A percentile compares a stretch with the other conserved stretches of the same genome.
These are phyloP conservation scores for Boloria euphrosyne DNA, from an alignment of 2,888 invertebrate genomes.

Conservation along the genomic window DNA sequence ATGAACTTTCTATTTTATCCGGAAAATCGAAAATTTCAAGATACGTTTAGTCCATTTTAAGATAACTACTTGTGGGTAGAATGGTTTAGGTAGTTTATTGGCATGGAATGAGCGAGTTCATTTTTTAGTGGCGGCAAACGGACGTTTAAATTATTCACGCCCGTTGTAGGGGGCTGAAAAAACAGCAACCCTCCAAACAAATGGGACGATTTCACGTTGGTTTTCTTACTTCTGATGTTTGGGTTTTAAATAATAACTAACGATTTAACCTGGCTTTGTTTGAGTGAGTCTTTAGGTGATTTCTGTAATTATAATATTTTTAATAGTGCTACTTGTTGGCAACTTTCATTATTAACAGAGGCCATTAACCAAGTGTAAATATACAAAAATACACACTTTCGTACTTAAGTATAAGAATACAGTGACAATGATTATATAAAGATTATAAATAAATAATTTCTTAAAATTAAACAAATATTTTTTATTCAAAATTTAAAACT, in stretches of 20 bases:
- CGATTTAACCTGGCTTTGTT: neutral
- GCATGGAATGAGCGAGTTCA: slow-evolving; percentile 27
- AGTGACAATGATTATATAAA: too few relatives aligned
- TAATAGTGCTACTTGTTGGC: too few relatives aligned
- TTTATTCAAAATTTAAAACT: too few relatives aligned
- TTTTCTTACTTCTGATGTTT: slow-evolving; percentile 6
- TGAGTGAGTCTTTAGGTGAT: too few relatives aligned
- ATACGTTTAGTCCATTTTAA: neutral
- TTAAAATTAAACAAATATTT: too few relatives aligned
- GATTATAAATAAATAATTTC: too few relatives aligned
- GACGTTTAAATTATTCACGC: slow-evolving; percentile 40
- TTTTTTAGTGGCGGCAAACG: slow-evolving; percentile 42
- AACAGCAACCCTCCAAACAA: slow-evolving; percentile 24
- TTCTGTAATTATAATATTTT: too few relatives aligned
- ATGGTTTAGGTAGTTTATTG: slow-evolving; percentile 1
- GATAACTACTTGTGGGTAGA: neutral
- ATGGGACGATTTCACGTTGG: slow-evolving; percentile 9
- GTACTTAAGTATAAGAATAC: too few relatives aligned
- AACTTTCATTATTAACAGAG: too few relatives aligned
- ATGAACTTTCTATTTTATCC: too few relatives aligned
- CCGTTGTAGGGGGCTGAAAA: slow-evolving; percentile 21
- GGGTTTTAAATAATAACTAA: slow-evolving; percentile 12
- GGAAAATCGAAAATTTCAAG: too few relatives aligned
- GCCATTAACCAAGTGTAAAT: neutral
- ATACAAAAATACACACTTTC: too few relatives aligned